These are phyloP conservation scores for Acleris literana DNA, from an alignment of 2,888 invertebrate genomes.

Conservation along the genomic window DNA sequence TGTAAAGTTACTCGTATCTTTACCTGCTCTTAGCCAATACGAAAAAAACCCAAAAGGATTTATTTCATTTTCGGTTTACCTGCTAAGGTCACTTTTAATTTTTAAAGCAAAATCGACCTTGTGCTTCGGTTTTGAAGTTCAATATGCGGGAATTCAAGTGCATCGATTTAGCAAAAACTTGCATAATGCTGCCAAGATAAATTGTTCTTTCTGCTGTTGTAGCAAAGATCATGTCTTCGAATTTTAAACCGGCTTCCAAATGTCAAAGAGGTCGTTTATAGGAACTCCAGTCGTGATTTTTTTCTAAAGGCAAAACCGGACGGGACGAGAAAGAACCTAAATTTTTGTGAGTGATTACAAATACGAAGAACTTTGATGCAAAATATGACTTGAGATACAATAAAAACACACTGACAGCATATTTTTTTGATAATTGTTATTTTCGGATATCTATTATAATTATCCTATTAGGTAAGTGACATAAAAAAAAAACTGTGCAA, in stretches of 20 bases:
- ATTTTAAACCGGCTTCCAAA: slow-evolving; percentile 21
- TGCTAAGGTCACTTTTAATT: slow-evolving; percentile 2
- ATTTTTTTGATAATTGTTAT: too few species aligned
- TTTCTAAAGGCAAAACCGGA: slow-evolving; percentile 22
- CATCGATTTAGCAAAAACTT: slow-evolving; percentile 12
- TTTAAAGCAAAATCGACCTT: slow-evolving; percentile 3
- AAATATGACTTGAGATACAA: too few species aligned
- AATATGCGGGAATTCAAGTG: background rate
- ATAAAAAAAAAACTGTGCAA: too few species aligned
- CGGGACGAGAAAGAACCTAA: slow-evolving; percentile 17
- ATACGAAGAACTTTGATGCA: background rate
- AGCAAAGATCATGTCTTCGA: background rate
- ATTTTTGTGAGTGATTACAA: background rate
- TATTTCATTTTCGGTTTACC: slow-evolving; percentile 16
- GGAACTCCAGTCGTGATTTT: slow-evolving; percentile 8
- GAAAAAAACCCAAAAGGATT: slow-evolving; percentile 9
- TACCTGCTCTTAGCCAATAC: too few species aligned
- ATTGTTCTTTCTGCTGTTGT: background rate
- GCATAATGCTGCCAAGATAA: background rate
- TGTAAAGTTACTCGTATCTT: too few species aligned
- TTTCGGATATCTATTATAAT: too few species aligned
- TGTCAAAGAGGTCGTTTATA: slow-evolving; percentile 35
- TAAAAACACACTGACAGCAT: too few species aligned
- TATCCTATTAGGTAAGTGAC: too few species aligned
- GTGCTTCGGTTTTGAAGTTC: background rate